Percentiles rank a stretch among this genome's conserved stretches.
Conservation (phyloP, 2,113 vertebrate genomes). For the Microcebus ravelobensis region DNA sequence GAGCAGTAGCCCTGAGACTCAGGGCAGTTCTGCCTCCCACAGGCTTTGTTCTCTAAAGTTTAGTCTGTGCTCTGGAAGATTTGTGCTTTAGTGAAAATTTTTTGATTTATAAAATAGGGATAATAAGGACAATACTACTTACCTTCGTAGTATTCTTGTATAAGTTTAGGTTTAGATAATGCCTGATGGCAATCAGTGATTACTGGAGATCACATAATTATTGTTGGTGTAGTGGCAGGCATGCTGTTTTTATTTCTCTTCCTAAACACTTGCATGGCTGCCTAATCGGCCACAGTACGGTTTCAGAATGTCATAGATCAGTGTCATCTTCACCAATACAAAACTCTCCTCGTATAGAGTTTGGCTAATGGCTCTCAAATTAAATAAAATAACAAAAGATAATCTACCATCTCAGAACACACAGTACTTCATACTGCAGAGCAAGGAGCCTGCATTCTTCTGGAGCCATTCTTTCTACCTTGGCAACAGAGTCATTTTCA, state of each 20-base stretch:
- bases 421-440: not conserved
- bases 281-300: not conserved
- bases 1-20: not conserved
- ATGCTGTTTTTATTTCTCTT: not conserved
- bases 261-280: not conserved
- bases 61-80: not conserved
- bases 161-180: not conserved
- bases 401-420: conserved; percentile 54
- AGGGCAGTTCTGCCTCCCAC: not conserved
- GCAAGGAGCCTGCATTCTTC: conserved; percentile 36
- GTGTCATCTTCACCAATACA: not conserved
- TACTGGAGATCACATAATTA: not conserved
- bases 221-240: too few species aligned
- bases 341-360: conserved; percentile 6
- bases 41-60: not conserved
- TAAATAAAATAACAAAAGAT: conserved; percentile 64
- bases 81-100: not conserved
- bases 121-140: not conserved
- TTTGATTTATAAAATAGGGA: not conserved
- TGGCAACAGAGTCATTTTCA: conserved; percentile 60
- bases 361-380: conserved; percentile 59
- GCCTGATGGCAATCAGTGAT: not conserved
- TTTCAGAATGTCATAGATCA: not conserved
- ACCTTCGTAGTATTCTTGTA: not conserved
- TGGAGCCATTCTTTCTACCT: conserved; percentile 28